Conservation (phyloP, 2,888 invertebrate species). For the Biston stratarius region DNA sequence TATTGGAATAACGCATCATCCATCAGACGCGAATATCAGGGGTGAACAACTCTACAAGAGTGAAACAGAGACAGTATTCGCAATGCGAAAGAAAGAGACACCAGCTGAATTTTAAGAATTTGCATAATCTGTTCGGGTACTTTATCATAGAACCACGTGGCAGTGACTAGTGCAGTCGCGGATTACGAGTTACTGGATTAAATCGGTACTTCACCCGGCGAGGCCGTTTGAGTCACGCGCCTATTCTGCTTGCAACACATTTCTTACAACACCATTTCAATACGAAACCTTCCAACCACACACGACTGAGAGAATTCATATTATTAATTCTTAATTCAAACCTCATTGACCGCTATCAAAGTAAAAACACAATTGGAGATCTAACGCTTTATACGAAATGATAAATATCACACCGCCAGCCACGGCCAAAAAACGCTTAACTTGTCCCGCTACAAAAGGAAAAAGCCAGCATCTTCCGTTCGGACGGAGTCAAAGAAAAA, state of each 20-base stretch:
- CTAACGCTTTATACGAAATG: conserved; percentile 80
- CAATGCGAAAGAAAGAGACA: conserved; percentile 61
- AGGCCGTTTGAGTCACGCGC: conserved; percentile 63
- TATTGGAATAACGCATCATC: conserved; percentile 86
- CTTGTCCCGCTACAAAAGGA: conserved; percentile 86
- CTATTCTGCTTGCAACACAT: conserved; percentile 28
- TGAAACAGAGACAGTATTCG: conserved; percentile 56
- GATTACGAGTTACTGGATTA: conserved; percentile 79
- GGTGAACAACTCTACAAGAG: conserved; percentile 70
- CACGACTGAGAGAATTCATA: conserved; percentile 33
- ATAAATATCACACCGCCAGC: conserved; percentile 82
- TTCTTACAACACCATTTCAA: conserved; percentile 8
- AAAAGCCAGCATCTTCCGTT: conserved; percentile 86
- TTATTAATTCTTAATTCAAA: conserved; percentile 46
- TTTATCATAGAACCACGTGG: conserved; percentile 87
- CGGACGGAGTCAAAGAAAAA: conserved; percentile 85
- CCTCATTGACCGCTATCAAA: conserved; percentile 66
- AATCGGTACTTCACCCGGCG: conserved; percentile 65
- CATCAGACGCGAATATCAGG: conserved; percentile 80
- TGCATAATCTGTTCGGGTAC: conserved; percentile 85
- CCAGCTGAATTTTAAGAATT: conserved; percentile 79
- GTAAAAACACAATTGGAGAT: conserved; percentile 74
- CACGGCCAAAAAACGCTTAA: conserved; percentile 84
- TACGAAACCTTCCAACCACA: conserved; percentile 24
- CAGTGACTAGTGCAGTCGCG: conserved; percentile 85